phyloP scores from a whole-genome alignment of 2,888 invertebrate species.

The Apodemia duryi region DNA sequence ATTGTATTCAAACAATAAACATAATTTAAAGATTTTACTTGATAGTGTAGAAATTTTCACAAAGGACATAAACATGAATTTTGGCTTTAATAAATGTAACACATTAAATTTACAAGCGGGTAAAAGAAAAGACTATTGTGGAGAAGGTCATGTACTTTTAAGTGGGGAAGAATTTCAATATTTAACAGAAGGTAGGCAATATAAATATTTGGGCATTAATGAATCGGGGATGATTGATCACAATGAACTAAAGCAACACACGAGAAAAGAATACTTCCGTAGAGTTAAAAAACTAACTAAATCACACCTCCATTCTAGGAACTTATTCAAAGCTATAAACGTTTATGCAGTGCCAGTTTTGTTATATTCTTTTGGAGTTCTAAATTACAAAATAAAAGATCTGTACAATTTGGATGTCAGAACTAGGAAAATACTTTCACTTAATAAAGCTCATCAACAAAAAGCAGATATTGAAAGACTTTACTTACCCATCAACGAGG shows the following conservation, averaged over 20 bases:
- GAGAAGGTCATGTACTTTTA: slow-evolving; percentile 14
- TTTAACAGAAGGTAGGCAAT: neutral
- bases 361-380: too few relatives aligned
- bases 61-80: too few relatives aligned
- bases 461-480: slow-evolving; percentile 29
- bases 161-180: slow-evolving; percentile 23
- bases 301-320: too few relatives aligned
- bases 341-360: too few relatives aligned
- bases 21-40: too few relatives aligned
- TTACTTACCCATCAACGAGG: slow-evolving; percentile 24
- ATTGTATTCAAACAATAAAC: neutral
- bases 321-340: too few relatives aligned
- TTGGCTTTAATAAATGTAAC: slow-evolving; percentile 24
- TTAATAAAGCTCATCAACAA: slow-evolving; percentile 28
- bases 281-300: too few relatives aligned
- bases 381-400: too few relatives aligned
- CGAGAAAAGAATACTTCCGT: too few relatives aligned
- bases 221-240: slow-evolving; percentile 27
- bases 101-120: slow-evolving; percentile 3
- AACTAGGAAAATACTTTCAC: slow-evolving; percentile 26
- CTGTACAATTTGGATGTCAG: neutral
- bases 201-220: slow-evolving; percentile 26
- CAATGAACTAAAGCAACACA: neutral
- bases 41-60: too few relatives aligned
- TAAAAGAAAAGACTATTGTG: neutral